Base-by-base conservation (phyloP, 35 echinoderm and acorn worm species). In the Nesometra sesokonis region DNA sequence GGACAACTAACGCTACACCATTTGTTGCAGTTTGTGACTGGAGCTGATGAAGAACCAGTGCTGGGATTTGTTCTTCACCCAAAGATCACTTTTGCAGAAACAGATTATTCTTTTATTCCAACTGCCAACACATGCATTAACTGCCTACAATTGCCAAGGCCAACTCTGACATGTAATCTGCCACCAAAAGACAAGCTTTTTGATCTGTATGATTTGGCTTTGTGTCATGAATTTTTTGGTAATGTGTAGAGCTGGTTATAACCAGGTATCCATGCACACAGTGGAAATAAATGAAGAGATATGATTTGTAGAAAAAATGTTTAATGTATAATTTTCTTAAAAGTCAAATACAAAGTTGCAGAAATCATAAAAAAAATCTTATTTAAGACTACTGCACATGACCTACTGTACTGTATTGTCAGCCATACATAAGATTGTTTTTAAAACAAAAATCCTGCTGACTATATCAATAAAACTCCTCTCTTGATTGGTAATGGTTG, bases 161-260 rank as follows among this genome's bases (percentile, higher is more conserved):
- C 80, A 19, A 34, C 0, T 35, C 5, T 33, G 11, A 81, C 30
- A 19, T 33, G 80, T 34, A 17, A 5, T 32, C 27, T 81, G 17
- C 80, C 32, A 9, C 15, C 27, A 33, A 31, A 81, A 32, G 80
- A 81, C 35, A 34, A 0, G 7, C 33, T 81, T 1, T 81, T 81
- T 21, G 21, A 39, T 30, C 5, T 83, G 81, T 83, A 83, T 83
- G 81, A 83, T 39, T 83, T 83, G 35, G 81, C 81, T 38, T 83
- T 83, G 37, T 35, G 3, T 30, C 34, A 83, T 5, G 17, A 35
- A 8, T 81, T 81, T 35, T 81, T 81, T 81, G 80, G 80, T 33
- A 81, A 34, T 32, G 32, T 81, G 80, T 81, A 78, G 38, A 43
- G 5, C 38, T 43, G n/a, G n/a, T n/a, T n/a, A n/a, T n/a, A n/a